Conservation (phyloP, 2,888 invertebrate species). For the Petrolisthes manimaculis region DNA sequence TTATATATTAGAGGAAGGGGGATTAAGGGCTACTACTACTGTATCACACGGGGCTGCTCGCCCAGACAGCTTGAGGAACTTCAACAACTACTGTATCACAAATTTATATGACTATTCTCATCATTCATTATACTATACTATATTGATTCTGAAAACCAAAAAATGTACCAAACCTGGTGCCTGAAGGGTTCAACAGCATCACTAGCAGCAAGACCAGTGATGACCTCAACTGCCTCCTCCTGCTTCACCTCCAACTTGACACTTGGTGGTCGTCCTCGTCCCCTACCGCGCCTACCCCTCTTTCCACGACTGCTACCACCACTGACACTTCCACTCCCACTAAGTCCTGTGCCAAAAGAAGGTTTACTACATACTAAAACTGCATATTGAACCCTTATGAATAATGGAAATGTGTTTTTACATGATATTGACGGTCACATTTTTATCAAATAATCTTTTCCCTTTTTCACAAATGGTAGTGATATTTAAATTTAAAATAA, state of each 20-base stretch:
- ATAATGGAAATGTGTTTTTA: too few relatives aligned
- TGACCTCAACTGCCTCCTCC: constrained; percentile 49
- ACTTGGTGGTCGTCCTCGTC: constrained; percentile 49
- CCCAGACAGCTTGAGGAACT: too few relatives aligned
- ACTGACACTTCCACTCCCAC: background rate
- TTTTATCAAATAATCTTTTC: background rate
- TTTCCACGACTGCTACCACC: constrained; percentile 32
- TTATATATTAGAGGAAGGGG: too few relatives aligned
- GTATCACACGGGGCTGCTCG: too few relatives aligned
- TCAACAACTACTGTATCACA: too few relatives aligned
- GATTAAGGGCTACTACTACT: background rate
- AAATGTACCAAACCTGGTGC: constrained; percentile 30
- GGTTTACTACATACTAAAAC: background rate
- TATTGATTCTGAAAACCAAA: too few relatives aligned
- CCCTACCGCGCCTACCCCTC: constrained; percentile 48
- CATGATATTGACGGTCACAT: too few relatives aligned
- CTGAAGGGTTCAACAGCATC: constrained; percentile 42
- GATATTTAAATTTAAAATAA: too few relatives aligned
- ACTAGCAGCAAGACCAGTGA: constrained; percentile 42
- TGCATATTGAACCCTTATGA: too few relatives aligned
- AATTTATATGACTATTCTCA: too few relatives aligned
- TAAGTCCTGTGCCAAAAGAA: background rate
- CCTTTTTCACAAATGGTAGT: too few relatives aligned
- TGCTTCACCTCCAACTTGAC: constrained; percentile 60
- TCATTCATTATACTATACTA: too few relatives aligned